Percentiles rank a stretch among this genome's conserved stretches.
Evolutionary conservation across 2,888 invertebrate species (phyloP).

Genomic region (Ormyrus rosae): DNA sequence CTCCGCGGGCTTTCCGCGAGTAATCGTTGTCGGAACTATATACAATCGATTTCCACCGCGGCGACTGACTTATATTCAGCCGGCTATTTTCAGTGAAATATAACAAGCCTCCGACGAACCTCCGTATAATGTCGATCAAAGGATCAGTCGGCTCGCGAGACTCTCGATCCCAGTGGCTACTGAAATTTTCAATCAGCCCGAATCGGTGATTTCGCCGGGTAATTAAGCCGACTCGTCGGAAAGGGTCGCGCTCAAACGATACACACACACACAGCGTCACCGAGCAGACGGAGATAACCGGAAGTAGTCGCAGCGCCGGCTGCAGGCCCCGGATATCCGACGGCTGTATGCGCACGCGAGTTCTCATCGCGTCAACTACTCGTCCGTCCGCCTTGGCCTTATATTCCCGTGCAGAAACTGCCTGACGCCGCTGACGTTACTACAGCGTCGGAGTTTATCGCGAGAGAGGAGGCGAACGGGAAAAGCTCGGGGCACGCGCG

Average conservation of each 20-base stretch:
- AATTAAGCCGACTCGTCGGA: not conserved
- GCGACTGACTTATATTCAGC: constrained; percentile 14
- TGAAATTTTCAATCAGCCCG: constrained; percentile 41
- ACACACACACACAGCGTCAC: not conserved
- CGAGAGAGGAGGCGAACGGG: too few species aligned
- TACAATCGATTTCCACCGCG: not conserved
- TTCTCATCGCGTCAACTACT: too few species aligned
- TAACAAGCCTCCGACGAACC: not conserved
- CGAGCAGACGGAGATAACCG: too few species aligned
- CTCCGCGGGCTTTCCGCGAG: too few species aligned
- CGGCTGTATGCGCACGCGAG: too few species aligned
- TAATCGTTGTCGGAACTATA: not conserved
- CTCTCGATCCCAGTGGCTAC: constrained; percentile 3
- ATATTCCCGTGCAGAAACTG: too few species aligned
- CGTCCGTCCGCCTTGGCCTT: too few species aligned
- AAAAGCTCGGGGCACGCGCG: too few species aligned
- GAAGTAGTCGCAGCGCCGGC: too few species aligned
- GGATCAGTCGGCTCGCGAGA: not conserved
- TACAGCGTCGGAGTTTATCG: too few species aligned
- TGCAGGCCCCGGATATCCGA: too few species aligned
- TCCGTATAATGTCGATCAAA: constrained; percentile 16
- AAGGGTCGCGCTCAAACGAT: not conserved
- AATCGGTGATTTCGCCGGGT: constrained; percentile 34
- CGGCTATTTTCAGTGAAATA: constrained; percentile 9
- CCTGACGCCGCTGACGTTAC: too few species aligned